Base-by-base conservation (phyloP, 2,888 invertebrate species). In the Apotomis betuletana region DNA sequence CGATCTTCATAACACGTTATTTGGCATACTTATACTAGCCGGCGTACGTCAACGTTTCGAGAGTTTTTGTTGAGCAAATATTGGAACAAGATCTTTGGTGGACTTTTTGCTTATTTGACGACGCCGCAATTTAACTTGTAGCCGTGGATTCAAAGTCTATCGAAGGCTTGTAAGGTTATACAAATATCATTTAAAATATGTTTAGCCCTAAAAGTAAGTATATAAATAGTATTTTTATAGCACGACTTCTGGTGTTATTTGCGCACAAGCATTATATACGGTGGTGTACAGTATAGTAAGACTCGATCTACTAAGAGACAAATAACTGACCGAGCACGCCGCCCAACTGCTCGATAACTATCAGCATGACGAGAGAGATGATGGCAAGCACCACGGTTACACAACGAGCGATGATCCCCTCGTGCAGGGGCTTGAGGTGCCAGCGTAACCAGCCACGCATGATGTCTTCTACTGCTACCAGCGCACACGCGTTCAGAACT, bases 401-500 rank as follows among this genome's bases (percentile, higher is more conserved):
- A 8, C 86, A 82, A 78, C 96, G 95, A 3, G 96, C 96, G 63
- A 96, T 87, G 73, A 96, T 85, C 0, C 94, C 94, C 10, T 96
- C 95, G 1, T 89, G 88, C 67, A 94, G 90, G 59, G 96, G 95
- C 74, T 94, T 95, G 54, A 96, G 90, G 59, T 94, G 92, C 61
- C 95, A 83, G 74, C 94, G 94, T 80, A 95, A 92, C 86, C 95
- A 96, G 55, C 96, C 96, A 79, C 96, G 96, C 75, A 97, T 93
- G 67, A 98, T 95, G 84, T 98, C 98, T 85, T 98, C 97, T 27
- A 98, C 90, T 2, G 96, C 94, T 0, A 98, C 97, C 67, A 97
- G 95, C 0, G 98, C 96, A 54, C 98, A 96, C 0, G 98, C 97
- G 87, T 98, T 98, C 52, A 98, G 90, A 1, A 98, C 97, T 1